Conservation (phyloP, 2,888 invertebrate genomes). For the Drosophila multiciliata region DNA sequence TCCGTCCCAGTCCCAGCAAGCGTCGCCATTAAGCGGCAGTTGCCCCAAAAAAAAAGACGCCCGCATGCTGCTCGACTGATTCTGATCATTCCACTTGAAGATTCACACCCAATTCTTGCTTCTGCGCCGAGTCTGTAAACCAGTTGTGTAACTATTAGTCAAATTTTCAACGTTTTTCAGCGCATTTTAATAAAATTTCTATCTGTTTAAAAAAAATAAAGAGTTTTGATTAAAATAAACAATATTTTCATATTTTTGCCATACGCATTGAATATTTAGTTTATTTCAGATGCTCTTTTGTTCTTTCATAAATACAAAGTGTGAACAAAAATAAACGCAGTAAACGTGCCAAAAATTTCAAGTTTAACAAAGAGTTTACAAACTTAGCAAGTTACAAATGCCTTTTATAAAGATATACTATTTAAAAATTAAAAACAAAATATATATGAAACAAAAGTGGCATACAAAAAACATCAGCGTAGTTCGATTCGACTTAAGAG, state of each 20-base stretch:
- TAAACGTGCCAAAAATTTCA: constrained; percentile 20
- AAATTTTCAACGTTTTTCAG: constrained; percentile 73
- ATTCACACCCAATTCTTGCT: constrained; percentile 36
- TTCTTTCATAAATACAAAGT: constrained; percentile 5
- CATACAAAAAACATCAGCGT: constrained; percentile 39
- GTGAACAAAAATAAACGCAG: constrained; percentile 22
- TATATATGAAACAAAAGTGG: constrained; percentile 1
- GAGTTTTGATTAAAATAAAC: not conserved
- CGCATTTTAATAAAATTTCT: constrained; percentile 65
- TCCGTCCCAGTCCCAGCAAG: constrained; percentile 77
- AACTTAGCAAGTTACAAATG: constrained; percentile 49
- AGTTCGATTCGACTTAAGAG: constrained; percentile 41
- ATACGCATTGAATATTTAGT: constrained; percentile 30
- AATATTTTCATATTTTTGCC: constrained; percentile 4
- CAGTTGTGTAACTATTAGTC: constrained; percentile 71
- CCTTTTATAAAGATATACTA: constrained; percentile 23
- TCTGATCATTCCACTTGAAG: constrained; percentile 44
- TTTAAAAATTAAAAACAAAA: constrained; percentile 14
- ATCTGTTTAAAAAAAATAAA: constrained; percentile 42
- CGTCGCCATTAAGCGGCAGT: constrained; percentile 64
- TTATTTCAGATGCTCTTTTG: constrained; percentile 38
- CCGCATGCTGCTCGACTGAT: constrained; percentile 43
- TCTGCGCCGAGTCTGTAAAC: constrained; percentile 50
- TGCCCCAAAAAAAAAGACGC: not conserved
- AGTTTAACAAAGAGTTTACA: constrained; percentile 30